A percentile compares a stretch with the other conserved stretches of the same genome.
Evolutionary conservation across 2,888 invertebrate species (phyloP).

Genomic region (Drosophila pegasa): DNA sequence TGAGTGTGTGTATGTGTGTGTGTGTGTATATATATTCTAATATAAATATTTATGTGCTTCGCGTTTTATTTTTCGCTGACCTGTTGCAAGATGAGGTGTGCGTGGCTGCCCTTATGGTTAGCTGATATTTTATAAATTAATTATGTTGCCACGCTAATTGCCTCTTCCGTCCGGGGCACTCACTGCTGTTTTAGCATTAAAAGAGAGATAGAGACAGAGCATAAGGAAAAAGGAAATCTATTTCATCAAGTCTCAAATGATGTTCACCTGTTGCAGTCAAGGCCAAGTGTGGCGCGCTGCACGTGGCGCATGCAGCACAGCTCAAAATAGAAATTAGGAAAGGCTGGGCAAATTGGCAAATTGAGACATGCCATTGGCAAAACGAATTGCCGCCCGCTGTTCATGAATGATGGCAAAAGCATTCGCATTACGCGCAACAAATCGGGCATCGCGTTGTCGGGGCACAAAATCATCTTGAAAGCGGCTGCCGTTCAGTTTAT

Average conservation of each 20-base stretch:
- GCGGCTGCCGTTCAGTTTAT: conserved; percentile 30
- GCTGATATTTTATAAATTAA: conserved; percentile 50
- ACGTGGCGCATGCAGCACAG: conserved; percentile 26
- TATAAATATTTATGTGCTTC: conserved; percentile 49
- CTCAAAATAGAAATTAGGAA: conserved; percentile 5
- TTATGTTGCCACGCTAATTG: conserved; percentile 54
- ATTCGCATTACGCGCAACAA: conserved; percentile 56
- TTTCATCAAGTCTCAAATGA: conserved; percentile 29
- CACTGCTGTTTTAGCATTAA: background rate
- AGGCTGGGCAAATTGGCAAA: conserved; percentile 22
- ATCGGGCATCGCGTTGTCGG: conserved; percentile 49
- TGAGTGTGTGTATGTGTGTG: background rate
- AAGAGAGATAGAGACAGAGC: background rate
- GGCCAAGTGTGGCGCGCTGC: conserved; percentile 20
- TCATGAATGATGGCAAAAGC: conserved; percentile 54
- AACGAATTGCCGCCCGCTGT: conserved; percentile 27
- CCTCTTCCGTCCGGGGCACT: conserved; percentile 39
- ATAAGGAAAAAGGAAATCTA: conserved; percentile 11
- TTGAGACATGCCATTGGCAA: conserved; percentile 13
- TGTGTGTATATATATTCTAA: conserved; percentile 16
- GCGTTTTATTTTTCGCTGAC: conserved; percentile 39
- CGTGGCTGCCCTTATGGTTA: conserved; percentile 20
- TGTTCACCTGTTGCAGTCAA: conserved; percentile 42
- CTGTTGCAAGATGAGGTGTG: conserved; percentile 33
- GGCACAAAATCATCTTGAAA: conserved; percentile 39